Evolutionary conservation across 2,797 vertebrate genomes (phyloP), one percentile per base, ranked within the genome.

Genomic region (Pangasius larnaudii): DNA sequence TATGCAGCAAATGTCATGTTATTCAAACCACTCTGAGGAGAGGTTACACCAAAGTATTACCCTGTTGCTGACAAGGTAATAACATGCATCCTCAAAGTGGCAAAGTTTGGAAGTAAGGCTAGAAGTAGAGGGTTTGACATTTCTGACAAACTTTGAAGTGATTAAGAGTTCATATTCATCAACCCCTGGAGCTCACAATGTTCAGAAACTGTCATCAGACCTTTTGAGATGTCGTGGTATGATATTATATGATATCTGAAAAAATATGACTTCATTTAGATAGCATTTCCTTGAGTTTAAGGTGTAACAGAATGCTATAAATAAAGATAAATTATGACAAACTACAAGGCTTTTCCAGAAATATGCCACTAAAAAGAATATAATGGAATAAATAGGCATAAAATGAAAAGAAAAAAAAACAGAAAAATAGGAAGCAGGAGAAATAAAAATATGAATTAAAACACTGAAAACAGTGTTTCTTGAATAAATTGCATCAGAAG

Each of bases 1-100:
- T 59, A 81, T 13, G 33, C 81, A 63, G 78, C 33, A 88, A 85
- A 86, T 88, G 89, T 88, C 82, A 53, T 42, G 61, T 33, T 53
- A 33, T 65, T 65, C 61, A 67, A 30, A 51, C 27, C n/a, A 5
- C 61, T 83, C 61, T 2, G 27, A 83, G 27, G 39, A n/a, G 61
- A 65, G 42, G 80, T 65, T 49, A 63, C 39, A 30, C 59, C 24
- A 65, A 65, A 46, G 59, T 65, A 19, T 49, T 27, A 30, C 42
- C 30, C 30, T 18, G 59, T 14, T 49, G 14, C 82, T 85, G 87
- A 84, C 46, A 84, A 49, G 33, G 75, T 78, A 84, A 84, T 72
- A 61, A 51, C 30, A 61, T n/a, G 7, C 24, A 10, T 58, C 49
- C 30, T 30, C 16, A 53, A 18, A 22, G 58, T 74, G 39, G 19